Base-by-base conservation (phyloP, 2,113 vertebrate genomes). In the Grallaria varia region DNA sequence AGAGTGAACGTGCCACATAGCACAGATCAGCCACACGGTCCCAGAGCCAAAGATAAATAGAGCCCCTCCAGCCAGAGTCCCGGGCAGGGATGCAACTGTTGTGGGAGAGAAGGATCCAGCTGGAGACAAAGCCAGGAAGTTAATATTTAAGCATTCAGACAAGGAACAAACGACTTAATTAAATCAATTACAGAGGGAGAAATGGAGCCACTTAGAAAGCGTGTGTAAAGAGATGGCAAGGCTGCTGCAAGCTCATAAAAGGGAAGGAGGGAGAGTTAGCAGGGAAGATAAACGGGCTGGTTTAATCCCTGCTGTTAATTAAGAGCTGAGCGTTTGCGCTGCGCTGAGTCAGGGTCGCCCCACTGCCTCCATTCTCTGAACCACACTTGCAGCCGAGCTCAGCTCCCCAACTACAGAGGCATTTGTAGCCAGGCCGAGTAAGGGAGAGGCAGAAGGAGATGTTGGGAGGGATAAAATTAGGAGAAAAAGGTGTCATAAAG, bases 161-260 rank as follows among this genome's bases (percentile, higher is more conserved):
- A 96, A 88, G 93, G 95, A 96, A 97, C 95, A 97, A 96, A 96
- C 94, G 95, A 93, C 92, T 95, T 97, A 97, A 96, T 96, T 97
- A 96, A 97, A 93, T 96, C 96, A 97, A 96, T 96, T 97, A 96
- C 89, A 89, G 91, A 68, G 71, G 84, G 86, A 96, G 94, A 95
- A 94, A 96, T 56, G 67, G 90, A 94, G 84, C 88, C 87, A 96
- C 92, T 96, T 94, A 91, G 89, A 81, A 80, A 93, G 80, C 17
- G 8, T 63, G 86, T 92, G 94, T 86, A 87, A 95, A 94, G 93
- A 92, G 84, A 67, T 6, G 1, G 87, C 21, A 30, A 75, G 77
- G 83, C 92, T 96, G 93, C 83, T 67, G 8, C 74, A 77, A 67
- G 67, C 90, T 94, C 78, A 40, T 66, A 66, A 66, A 91, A 49